A percentile compares a stretch with the other conserved stretches of the same genome.
phyloP scores from a whole-genome alignment of 2,888 invertebrate genomes.

The Dyspetes luteomarginatus region DNA sequence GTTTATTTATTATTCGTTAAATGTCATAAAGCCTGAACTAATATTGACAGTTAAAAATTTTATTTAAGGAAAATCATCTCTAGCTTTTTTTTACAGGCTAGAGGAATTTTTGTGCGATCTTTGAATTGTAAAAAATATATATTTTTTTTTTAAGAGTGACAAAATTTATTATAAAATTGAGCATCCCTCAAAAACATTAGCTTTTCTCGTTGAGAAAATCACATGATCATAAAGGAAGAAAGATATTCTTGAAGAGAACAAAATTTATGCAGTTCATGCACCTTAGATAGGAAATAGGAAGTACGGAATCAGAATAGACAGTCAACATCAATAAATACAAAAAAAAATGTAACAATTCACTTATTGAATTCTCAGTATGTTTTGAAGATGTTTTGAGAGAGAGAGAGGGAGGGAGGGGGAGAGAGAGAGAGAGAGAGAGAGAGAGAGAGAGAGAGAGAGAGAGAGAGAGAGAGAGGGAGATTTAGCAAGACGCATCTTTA shows the following conservation, averaged over 20 bases:
- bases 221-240: conserved; percentile 3
- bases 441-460: conserved; percentile 44
- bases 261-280: conserved; percentile 64
- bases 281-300: conserved; percentile 66
- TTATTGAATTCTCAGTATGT: conserved; percentile 63
- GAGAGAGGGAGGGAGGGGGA: conserved; percentile 32
- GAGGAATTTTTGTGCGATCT: too few relatives aligned
- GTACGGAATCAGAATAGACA: conserved; percentile 63
- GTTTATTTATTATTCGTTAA: too few relatives aligned
- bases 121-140: too few relatives aligned
- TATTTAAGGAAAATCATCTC: too few relatives aligned
- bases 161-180: conserved; percentile 38
- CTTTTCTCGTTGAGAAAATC: neutral
- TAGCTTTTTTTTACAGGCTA: too few relatives aligned
- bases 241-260: conserved; percentile 58
- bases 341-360: conserved; percentile 34
- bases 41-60: too few relatives aligned
- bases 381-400: too few relatives aligned
- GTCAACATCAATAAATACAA: conserved; percentile 54
- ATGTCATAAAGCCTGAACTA: too few relatives aligned
- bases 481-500: conserved; percentile 33
- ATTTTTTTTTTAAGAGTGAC: neutral
- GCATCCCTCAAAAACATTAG: too few relatives aligned
- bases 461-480: conserved; percentile 25
- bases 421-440: conserved; percentile 10